Evolutionary conservation across 2,888 invertebrate species (phyloP).

Genomic region (Dynastes grantii): DNA sequence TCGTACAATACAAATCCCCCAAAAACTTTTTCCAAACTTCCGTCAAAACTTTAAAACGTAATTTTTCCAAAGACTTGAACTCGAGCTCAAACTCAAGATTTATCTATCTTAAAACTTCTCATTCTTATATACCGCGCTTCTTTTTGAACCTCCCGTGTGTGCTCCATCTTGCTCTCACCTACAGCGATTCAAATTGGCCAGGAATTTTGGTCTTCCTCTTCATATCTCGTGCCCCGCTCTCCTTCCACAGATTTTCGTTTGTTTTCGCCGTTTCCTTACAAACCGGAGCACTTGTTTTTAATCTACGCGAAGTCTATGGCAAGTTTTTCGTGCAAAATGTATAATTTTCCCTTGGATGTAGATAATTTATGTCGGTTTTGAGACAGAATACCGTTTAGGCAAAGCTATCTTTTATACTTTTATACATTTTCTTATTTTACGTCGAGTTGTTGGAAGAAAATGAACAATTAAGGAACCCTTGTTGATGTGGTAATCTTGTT

Average conservation of each 20-base stretch:
- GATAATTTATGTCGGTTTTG: conserved; percentile 7
- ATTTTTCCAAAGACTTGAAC: background rate
- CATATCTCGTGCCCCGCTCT: background rate
- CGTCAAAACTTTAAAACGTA: background rate
- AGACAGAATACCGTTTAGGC: too few species aligned
- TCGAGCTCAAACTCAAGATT: background rate
- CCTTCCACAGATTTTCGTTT: background rate
- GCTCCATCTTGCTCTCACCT: background rate
- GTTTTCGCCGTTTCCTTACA: background rate
- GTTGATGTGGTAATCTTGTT: too few species aligned
- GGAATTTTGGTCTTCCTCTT: background rate
- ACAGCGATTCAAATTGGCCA: background rate
- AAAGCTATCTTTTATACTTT: too few species aligned
- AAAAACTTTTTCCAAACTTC: background rate
- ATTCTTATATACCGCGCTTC: background rate
- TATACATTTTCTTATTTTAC: background rate
- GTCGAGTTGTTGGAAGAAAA: background rate
- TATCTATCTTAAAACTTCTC: conserved; percentile 2
- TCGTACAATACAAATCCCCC: background rate
- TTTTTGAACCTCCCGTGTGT: background rate
- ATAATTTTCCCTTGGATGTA: background rate
- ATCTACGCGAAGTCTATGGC: background rate
- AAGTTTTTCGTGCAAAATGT: background rate
- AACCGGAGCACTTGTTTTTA: background rate
- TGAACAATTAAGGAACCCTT: background rate